Conservation (phyloP, 2,797 vertebrate genomes). For the Aythya fuligula region DNA sequence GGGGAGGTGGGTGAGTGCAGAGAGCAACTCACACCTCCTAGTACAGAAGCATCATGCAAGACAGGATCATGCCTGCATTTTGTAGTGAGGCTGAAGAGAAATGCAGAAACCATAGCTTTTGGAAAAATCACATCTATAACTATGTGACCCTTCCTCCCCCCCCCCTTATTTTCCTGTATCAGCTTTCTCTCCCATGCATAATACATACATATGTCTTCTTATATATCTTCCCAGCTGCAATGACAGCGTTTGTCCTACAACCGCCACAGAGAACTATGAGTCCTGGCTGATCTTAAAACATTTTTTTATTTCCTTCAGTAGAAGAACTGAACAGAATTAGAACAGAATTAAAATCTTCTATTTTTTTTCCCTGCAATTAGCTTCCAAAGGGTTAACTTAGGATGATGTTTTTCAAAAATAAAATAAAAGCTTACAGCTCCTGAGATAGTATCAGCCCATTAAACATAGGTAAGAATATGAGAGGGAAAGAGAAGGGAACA, state of each 20-base stretch:
- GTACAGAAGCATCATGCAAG: background rate
- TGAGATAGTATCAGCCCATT: conserved; percentile 70
- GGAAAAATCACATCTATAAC: background rate
- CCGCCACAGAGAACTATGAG: background rate
- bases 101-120: background rate
- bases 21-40: background rate
- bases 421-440: conserved; percentile 47
- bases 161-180: background rate
- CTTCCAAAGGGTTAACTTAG: conserved; percentile 64
- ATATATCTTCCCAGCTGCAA: background rate
- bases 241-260: background rate
- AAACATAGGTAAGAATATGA: conserved; percentile 78
- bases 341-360: background rate
- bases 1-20: accelerated
- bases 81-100: background rate
- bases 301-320: background rate
- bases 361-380: background rate
- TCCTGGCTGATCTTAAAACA: background rate
- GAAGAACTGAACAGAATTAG: background rate
- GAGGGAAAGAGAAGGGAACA: conserved; percentile 70
- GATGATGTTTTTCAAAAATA: background rate
- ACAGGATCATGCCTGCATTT: background rate
- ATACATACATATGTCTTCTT: accelerated
- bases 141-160: background rate
- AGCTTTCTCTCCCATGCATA: background rate